Conservation (phyloP, 2,888 invertebrate genomes). For the Amphimallon solstitiale region DNA sequence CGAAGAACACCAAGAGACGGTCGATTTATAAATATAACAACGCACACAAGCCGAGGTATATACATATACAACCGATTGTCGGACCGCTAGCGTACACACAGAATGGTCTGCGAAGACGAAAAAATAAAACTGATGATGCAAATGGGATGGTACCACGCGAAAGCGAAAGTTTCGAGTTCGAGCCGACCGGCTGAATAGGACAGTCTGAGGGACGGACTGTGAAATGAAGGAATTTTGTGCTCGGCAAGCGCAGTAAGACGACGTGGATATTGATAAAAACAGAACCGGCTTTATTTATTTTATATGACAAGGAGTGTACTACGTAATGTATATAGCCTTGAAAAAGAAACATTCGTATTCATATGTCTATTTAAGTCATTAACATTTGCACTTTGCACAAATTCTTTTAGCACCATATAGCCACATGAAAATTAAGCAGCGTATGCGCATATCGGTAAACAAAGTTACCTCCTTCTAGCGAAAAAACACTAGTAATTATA, state of each 20-base stretch:
- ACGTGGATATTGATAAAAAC: background rate
- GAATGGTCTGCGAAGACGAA: slow-evolving; percentile 20
- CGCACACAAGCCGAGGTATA: slow-evolving; percentile 24
- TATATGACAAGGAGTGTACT: background rate
- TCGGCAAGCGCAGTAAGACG: slow-evolving; percentile 20
- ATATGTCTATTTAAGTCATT: too few relatives aligned
- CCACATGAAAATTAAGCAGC: too few relatives aligned
- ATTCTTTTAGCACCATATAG: too few relatives aligned
- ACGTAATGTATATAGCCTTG: background rate
- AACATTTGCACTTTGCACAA: too few relatives aligned
- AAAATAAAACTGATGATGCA: slow-evolving; percentile 21
- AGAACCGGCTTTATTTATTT: background rate
- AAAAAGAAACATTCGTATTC: background rate
- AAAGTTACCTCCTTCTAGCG: too few relatives aligned
- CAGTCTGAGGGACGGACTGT: background rate
- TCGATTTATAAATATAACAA: slow-evolving; percentile 27
- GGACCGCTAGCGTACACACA: slow-evolving; percentile 3
- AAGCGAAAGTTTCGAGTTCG: slow-evolving; percentile 18
- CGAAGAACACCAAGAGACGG: slow-evolving; percentile 6
- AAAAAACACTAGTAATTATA: too few relatives aligned
- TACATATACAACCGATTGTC: slow-evolving; percentile 14
- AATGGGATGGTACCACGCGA: slow-evolving; percentile 9
- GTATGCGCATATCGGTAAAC: too few relatives aligned
- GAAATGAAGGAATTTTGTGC: slow-evolving; percentile 13
- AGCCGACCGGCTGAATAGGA: background rate